Base-by-base conservation (phyloP, 1,140 invertebrate species). In the Calosoma granatense region DNA sequence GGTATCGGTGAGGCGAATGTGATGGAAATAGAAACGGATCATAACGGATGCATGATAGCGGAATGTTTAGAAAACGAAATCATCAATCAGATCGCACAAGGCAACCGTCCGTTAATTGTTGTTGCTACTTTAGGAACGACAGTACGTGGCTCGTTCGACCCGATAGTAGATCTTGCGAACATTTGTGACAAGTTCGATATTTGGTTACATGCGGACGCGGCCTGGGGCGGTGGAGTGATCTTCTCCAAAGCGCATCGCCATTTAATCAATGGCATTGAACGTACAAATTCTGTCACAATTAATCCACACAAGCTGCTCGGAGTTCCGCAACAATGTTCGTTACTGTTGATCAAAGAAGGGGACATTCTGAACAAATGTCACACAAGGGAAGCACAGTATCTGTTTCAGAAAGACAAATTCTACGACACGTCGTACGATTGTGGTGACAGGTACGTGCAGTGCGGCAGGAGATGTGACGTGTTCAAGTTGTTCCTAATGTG, bases 401-500 rank as follows among this genome's bases (percentile, higher is more conserved):
- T 85, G 2, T 85, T 83, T 64, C 81, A 83, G 62, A 78, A 78
- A 59, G 82, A 85, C 64, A 86, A 86, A 65, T 77, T 81, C 59
- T 86, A 86, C 65, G 81, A 85, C 67, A 69, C 76, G 2, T 66
- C 60, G 19, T 84, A 78, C 62, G 84, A 86, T 67, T 74, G 77
- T 0, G 84, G 82, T 9, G 84, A 86, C 67, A 84, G 82, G 63
- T 75, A 82, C 36, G 75, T 86, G 53, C 83, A 86, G 63, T 86
- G 83, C 67, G 84, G 84, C 43, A 66, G 84, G 26, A 77, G 82
- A 65, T 83, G 81, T 61, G 84, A 86, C 68, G 75, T 84, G 22
- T 80, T 86, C 65, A 86, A 85, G 64, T 75, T 86, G 36, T 85
- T 83, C 82, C 65, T 85, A 12, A 83, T 84, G 81, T 86, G 84